Base-by-base conservation (phyloP, 1,140 invertebrate species). In the Myzus persicae region DNA sequence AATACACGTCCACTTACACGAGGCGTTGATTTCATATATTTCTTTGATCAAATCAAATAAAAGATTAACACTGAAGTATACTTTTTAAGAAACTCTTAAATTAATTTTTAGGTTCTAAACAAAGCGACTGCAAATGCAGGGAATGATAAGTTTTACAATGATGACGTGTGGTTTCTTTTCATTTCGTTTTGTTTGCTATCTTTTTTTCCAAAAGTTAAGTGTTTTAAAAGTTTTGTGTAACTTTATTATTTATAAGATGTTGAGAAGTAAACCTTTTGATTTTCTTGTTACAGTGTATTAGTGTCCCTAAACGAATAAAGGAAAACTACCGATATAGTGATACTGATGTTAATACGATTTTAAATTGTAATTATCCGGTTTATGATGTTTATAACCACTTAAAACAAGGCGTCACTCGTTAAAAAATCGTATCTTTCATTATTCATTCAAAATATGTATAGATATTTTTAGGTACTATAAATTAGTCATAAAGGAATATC, bases 161-260 rank as follows among this genome's bases (percentile, higher is more conserved):
- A 76, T 76, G 59, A 76, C 31, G 31, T n/a, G 59, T n/a, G 59
- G 59, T 76, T n/a, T 76, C 59, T 76, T 76, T 76, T 76, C n/a
- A 76, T 76, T 76, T 76, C n/a, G n/a, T 76, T n/a, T 76, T n/a
- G 59, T 76, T 76, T 76, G 59, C 31, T n/a, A 76, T n/a, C 31
- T 76, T 76, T 76, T 67, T 76, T 36, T 76, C 31, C 59, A n/a
- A 76, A 76, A 76, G 59, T 67, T n/a, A 76, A 76, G 59, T 76
- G 59, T n/a, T 76, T 76, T 14, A 76, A 76, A 76, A 76, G 31
- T 76, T 76, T 76, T 76, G 31, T n/a, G n/a, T 76, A 76, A 76
- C 14, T 76, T 67, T 18, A 76, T 76, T 76, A 76, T 76, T 76
- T 76, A 76, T 76, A 76, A 76, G 59, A 76, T 76, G 4, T 76